Percentiles rank a stretch among this genome's conserved stretches.
phyloP scores from a whole-genome alignment of 2,888 invertebrate species.

The Punctoribates punctum region DNA sequence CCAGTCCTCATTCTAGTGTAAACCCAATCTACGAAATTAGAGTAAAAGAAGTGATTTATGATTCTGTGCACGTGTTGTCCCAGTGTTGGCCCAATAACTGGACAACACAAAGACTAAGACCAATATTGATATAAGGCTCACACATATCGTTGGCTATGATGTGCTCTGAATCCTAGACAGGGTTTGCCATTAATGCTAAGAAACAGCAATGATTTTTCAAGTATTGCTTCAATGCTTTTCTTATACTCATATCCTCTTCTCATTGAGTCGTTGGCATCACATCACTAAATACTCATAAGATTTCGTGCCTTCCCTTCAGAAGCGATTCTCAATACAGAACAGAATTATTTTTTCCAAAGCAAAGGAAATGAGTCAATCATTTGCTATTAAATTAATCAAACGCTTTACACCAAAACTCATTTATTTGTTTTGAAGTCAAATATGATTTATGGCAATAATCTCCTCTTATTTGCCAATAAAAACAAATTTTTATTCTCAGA shows the following conservation, averaged over 20 bases:
- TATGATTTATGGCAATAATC: neutral
- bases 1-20: neutral
- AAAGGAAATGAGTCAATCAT: constrained; percentile 18
- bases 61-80: constrained; percentile 15
- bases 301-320: neutral
- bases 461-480: neutral
- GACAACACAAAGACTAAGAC: neutral
- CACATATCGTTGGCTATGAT: neutral
- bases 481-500: neutral
- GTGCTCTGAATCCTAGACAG: neutral
- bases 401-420: constrained; percentile 10
- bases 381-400: constrained; percentile 6
- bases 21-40: constrained; percentile 18
- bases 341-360: neutral
- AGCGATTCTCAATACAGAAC: neutral
- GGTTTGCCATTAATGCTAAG: constrained; percentile 18
- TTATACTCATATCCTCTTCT: neutral
- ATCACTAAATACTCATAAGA: constrained; percentile 20
- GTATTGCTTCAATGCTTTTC: constrained; percentile 31
- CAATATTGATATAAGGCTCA: constrained; percentile 31
- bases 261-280: neutral
- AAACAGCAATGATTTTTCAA: constrained; percentile 33
- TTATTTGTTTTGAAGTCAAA: neutral
- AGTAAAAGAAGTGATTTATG: constrained; percentile 25
- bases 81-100: neutral